Percentiles rank a stretch among this genome's conserved stretches.
phyloP scores from a whole-genome alignment of 2,888 invertebrate genomes.

The Pachliopta kotzebuea region DNA sequence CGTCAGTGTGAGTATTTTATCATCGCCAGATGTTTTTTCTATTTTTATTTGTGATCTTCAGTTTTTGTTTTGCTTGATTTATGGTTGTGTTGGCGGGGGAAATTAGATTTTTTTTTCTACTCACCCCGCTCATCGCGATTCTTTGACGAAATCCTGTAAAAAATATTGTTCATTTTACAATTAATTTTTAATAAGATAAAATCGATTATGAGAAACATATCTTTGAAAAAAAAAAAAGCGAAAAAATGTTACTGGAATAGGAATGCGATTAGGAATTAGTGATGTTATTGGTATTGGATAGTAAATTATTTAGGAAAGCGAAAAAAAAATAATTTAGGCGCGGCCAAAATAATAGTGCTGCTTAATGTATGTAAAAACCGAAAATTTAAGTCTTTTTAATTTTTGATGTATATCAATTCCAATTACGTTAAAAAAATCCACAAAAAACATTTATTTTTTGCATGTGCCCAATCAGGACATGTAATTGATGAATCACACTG shows the following conservation, averaged over 20 bases:
- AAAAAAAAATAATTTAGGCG: conserved; percentile 22
- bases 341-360: conserved; percentile 1
- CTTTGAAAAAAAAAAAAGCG: not conserved
- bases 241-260: not conserved
- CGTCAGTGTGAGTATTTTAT: conserved; percentile 8
- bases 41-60: conserved; percentile 10
- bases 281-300: not conserved
- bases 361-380: too few species aligned
- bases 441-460: too few species aligned
- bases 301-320: not conserved
- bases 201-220: conserved; percentile 23
- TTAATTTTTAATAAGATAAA: conserved; percentile 4
- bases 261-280: too few species aligned
- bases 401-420: too few species aligned
- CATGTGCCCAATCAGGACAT: too few species aligned
- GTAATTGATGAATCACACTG: too few species aligned
- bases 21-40: not conserved
- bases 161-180: not conserved
- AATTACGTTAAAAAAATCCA: too few species aligned
- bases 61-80: conserved; percentile 16
- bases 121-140: conserved; percentile 43
- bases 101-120: conserved; percentile 32
- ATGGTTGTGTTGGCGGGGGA: conserved; percentile 1
- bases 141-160: conserved; percentile 41
- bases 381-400: too few species aligned